Conservation (phyloP, 2,797 vertebrate species). For the Trematomus bernacchii region DNA sequence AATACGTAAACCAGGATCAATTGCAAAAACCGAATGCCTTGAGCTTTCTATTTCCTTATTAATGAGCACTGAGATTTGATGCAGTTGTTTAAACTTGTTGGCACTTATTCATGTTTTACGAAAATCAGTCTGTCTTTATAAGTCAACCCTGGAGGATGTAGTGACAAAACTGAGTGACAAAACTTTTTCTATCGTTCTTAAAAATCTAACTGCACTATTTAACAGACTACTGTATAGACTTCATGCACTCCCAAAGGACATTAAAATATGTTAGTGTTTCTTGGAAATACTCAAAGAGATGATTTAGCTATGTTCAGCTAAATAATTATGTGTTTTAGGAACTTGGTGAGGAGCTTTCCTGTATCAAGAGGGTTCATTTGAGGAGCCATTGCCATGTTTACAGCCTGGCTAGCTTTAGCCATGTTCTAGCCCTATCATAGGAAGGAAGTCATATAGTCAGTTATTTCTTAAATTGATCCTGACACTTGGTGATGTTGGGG, state of each 20-base stretch:
- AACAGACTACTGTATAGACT: slow-evolving; percentile 9
- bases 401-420: slow-evolving; percentile 8
- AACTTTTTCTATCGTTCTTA: neutral
- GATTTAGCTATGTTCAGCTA: slow-evolving; percentile 8
- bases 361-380: slow-evolving; percentile 6
- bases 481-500: neutral
- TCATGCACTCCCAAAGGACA: neutral
- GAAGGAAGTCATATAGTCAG: neutral
- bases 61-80: neutral
- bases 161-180: neutral
- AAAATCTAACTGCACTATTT: neutral
- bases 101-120: neutral
- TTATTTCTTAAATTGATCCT: neutral
- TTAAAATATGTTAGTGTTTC: slow-evolving; percentile 3
- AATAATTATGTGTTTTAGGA: slow-evolving; percentile 3
- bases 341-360: slow-evolving; percentile 19
- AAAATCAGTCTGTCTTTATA: neutral
- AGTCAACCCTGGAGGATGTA: neutral
- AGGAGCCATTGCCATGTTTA: slow-evolving; percentile 35
- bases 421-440: neutral
- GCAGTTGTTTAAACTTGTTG: neutral
- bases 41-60: neutral
- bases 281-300: slow-evolving; percentile 28
- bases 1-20: slow-evolving; percentile 3
- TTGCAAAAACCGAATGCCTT: neutral